A percentile compares a stretch with the other conserved stretches of the same genome.
Conservation (phyloP, 2,113 vertebrate genomes). For the Rostratula benghalensis region DNA sequence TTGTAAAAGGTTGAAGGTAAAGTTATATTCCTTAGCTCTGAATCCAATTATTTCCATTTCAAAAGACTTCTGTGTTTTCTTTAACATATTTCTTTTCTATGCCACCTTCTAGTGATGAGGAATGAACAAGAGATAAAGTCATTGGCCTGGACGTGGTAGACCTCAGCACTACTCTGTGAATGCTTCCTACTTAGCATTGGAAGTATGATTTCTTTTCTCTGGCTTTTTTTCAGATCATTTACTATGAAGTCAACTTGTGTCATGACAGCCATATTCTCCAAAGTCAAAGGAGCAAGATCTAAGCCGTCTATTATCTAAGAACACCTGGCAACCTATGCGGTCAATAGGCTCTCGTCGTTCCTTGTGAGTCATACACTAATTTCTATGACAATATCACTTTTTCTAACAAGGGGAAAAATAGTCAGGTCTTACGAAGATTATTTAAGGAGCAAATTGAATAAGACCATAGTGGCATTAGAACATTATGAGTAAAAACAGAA, state of each 20-base stretch:
- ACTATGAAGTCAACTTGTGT: not conserved
- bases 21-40: not conserved
- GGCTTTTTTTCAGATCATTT: not conserved
- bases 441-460: not conserved
- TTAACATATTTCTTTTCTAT: not conserved
- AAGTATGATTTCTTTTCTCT: not conserved
- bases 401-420: not conserved
- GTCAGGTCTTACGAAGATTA: not conserved
- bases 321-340: not conserved
- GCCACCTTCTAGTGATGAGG: not conserved
- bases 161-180: not conserved
- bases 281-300: not conserved
- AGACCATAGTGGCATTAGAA: not conserved
- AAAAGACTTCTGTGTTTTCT: not conserved
- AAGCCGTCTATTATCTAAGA: not conserved
- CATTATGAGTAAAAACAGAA: not conserved
- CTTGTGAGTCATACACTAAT: not conserved
- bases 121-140: not conserved
- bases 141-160: not conserved
- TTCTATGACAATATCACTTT: not conserved
- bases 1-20: not conserved
- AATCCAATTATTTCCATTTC: not conserved
- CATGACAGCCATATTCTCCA: not conserved
- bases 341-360: not conserved
- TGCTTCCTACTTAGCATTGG: not conserved